Evolutionary conservation across 2,888 invertebrate species (phyloP), one percentile per base, ranked within the genome.

Genomic region (Aporophyla lueneburgensis): DNA sequence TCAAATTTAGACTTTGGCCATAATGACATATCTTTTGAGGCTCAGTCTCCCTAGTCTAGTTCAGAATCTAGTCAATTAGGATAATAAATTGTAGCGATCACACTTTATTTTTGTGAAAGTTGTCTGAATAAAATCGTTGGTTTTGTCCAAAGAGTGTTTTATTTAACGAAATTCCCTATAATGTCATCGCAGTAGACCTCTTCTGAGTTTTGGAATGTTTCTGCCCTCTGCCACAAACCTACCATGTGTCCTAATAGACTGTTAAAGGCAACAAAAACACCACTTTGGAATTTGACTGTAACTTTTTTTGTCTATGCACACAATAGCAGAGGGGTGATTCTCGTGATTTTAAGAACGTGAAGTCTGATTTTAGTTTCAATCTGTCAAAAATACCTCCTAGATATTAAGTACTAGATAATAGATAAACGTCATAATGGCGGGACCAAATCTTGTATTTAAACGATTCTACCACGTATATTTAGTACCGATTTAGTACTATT

Each of bases 31-130:
- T 93, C 92, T 87, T 76, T 75, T 75, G 86, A 86, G 89, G 89
- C 88, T 87, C 88, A 88, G 89, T 88, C 88, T 79, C 69, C 59
- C 24, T 87, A 88, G 77, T 87, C 85, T 90, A 90, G 88, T 90
- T 86, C 81, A 84, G 81, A 65, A 84, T 87, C 89, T 94, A 94
- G 94, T 95, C 94, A 94, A 94, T 94, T 94, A 93, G 93, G 86
- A 70, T 91, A 92, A 89, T 87, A 88, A 89, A 82, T 78, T 87
- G 89, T 87, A 89, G 87, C 84, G 73, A 88, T 86, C 87, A 80
- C 84, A 91, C 89, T 92, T 92, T 94, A 94, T 93, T 94, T 94
- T 94, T 93, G 91, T 92, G 92, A 92, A 89, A 80, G 88, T 88
- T 90, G 88, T 90, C 90, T 87, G 78, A 87, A 83, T 88, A 86